phyloP scores from a whole-genome alignment of 2,113 vertebrate genomes.

The Prunella himalayana region DNA sequence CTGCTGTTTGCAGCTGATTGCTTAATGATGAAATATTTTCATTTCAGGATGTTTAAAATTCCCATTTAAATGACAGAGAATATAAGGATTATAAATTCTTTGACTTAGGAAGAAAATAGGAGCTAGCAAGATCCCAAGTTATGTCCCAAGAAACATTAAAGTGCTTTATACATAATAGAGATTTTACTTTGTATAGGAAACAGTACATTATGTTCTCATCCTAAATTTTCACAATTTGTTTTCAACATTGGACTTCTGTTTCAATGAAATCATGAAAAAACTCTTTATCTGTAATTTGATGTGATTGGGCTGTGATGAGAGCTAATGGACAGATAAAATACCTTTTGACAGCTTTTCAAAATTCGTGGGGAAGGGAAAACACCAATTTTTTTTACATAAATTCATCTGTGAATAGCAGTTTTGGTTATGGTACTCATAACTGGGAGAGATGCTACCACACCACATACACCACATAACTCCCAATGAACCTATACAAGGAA shows the following conservation, averaged over 20 bases:
- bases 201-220: neutral
- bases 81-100: neutral
- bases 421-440: neutral
- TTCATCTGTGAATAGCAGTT: neutral
- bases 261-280: neutral
- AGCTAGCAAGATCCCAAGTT: neutral
- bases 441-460: neutral
- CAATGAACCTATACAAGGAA: neutral
- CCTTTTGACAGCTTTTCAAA: neutral
- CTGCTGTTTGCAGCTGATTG: neutral
- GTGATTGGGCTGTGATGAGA: neutral
- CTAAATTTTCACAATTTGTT: neutral
- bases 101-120: neutral
- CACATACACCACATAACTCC: neutral
- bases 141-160: neutral
- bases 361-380: neutral
- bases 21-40: neutral
- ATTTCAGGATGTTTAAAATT: neutral
- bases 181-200: neutral
- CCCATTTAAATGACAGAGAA: neutral
- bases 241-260: neutral
- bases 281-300: neutral
- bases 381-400: neutral
- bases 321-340: neutral
- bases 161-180: neutral